A percentile compares a stretch with the other conserved stretches of the same genome.
Evolutionary conservation across 2,888 invertebrate genomes (phyloP).

Genomic region (Plusia festucae): DNA sequence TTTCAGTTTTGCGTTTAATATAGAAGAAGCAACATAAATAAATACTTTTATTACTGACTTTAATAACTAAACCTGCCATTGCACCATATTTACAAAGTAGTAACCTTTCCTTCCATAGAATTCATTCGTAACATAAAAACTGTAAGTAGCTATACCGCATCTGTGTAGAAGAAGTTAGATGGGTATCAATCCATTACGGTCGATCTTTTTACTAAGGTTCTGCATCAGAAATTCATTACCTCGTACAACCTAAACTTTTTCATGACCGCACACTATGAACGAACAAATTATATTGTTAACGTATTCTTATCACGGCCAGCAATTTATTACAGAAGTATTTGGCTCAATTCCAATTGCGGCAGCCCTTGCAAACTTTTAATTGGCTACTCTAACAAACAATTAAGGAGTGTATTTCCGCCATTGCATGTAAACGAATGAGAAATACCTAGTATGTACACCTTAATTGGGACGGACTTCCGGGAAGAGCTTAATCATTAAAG

Average conservation of each 20-base stretch:
- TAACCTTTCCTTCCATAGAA: conserved; percentile 30
- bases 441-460: conserved; percentile 8
- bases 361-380: conserved; percentile 76
- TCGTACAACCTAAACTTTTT: conserved; percentile 54
- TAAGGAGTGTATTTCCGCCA: conserved; percentile 60
- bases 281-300: conserved; percentile 61
- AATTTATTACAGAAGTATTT: conserved; percentile 68
- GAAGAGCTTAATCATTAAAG: neutral
- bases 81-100: conserved; percentile 15
- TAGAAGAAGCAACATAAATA: neutral
- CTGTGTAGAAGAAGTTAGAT: conserved; percentile 36
- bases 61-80: neutral
- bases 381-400: conserved; percentile 67
- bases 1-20: neutral
- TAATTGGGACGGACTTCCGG: neutral
- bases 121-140: conserved; percentile 41
- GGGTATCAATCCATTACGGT: conserved; percentile 54
- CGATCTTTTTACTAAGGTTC: conserved; percentile 46
- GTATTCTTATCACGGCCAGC: conserved; percentile 65
- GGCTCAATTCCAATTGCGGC: conserved; percentile 70
- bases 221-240: conserved; percentile 58
- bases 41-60: neutral
- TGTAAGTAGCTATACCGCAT: conserved; percentile 15
- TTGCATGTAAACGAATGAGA: conserved; percentile 50
- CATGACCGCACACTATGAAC: conserved; percentile 53